A percentile compares a stretch with the other conserved stretches of the same genome.
Evolutionary conservation across 2,113 vertebrate genomes (phyloP).

Genomic region (Scomber japonicus): DNA sequence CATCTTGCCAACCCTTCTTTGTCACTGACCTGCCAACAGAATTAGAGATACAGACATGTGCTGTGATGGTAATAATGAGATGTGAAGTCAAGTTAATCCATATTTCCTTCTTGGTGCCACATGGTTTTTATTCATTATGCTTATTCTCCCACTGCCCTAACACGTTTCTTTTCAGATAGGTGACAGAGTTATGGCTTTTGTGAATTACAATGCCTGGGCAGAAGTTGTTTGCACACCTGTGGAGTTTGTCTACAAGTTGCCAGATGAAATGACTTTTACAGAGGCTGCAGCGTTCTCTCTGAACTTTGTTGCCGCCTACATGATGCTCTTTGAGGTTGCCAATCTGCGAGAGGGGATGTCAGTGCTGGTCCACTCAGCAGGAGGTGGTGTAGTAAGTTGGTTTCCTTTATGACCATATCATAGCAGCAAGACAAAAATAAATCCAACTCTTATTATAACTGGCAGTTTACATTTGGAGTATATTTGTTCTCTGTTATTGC

Average conservation of each 20-base stretch:
- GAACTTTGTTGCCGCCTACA: constrained; percentile 98
- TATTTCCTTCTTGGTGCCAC: neutral
- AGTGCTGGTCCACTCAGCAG: constrained; percentile 96
- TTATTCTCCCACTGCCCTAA: constrained; percentile 10
- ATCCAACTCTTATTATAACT: neutral
- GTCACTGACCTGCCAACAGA: neutral
- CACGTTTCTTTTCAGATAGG: constrained; percentile 88
- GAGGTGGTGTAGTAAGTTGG: constrained; percentile 94
- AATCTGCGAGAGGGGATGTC: constrained; percentile 98
- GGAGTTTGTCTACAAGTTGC: constrained; percentile 97
- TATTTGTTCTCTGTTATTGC: neutral
- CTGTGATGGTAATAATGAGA: neutral
- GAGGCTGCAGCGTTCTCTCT: constrained; percentile 96
- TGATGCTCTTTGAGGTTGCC: constrained; percentile 99
- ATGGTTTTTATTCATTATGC: neutral
- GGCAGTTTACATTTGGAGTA: neutral
- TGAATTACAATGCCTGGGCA: constrained; percentile 98
- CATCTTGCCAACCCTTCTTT: too few relatives aligned
- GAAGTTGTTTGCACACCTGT: constrained; percentile 94
- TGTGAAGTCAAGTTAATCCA: neutral
- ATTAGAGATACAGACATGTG: neutral
- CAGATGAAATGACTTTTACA: constrained; percentile 95
- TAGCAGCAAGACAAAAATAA: neutral
- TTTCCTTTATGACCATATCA: constrained; percentile 1
- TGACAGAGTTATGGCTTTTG: constrained; percentile 96